These are phyloP conservation scores for Panthera uncia DNA, from an alignment of 2,113 vertebrate species.

Conservation along the genomic window DNA sequence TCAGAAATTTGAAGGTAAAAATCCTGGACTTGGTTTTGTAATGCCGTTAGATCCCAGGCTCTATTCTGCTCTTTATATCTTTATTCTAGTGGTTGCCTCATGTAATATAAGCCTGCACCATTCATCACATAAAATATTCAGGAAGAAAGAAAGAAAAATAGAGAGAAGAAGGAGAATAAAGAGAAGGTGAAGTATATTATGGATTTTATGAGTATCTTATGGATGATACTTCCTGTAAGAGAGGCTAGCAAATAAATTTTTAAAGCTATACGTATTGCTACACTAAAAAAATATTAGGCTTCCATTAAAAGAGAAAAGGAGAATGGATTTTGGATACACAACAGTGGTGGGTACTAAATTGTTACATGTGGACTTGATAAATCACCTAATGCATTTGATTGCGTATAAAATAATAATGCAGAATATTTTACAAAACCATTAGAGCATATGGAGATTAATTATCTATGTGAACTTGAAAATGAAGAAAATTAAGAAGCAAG, in stretches of 20 bases:
- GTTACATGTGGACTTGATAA: not conserved
- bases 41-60: not conserved
- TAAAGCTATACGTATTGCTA: not conserved
- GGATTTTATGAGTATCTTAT: not conserved
- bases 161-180: not conserved
- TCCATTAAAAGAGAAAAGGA: conserved; percentile 13
- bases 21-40: not conserved
- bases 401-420: not conserved
- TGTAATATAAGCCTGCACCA: not conserved
- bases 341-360: not conserved
- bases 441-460: not conserved
- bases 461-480: not conserved
- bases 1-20: not conserved
- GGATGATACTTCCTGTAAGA: not conserved
- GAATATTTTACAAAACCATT: not conserved
- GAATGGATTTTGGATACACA: not conserved
- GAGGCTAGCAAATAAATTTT: not conserved
- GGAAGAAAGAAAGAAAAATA: not conserved
- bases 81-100: not conserved
- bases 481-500: not conserved
- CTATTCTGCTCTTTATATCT: not conserved
- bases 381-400: not conserved
- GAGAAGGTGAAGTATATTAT: not conserved
- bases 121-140: not conserved
- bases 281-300: not conserved